These are phyloP conservation scores for Botia almorhae DNA, from an alignment of 2,797 vertebrate genomes.

Conservation along the genomic window DNA sequence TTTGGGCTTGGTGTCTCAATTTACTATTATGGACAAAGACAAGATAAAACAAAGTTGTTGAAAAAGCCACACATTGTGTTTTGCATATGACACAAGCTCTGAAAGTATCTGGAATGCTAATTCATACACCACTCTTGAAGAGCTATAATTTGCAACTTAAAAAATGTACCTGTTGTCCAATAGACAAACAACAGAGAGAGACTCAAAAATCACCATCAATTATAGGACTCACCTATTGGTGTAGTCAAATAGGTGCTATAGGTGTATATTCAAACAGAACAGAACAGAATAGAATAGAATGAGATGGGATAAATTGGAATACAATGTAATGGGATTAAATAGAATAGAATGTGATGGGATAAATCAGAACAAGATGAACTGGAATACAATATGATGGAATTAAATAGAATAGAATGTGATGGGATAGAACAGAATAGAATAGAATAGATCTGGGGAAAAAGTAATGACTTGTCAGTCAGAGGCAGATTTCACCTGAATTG, in stretches of 20 bases:
- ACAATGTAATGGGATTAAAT: background rate
- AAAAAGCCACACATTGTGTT: background rate
- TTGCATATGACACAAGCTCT: conserved; percentile 10
- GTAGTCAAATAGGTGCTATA: too few relatives aligned
- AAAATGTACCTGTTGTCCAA: conserved; percentile 20
- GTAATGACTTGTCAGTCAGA: background rate
- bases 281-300: background rate
- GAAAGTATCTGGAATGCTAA: background rate
- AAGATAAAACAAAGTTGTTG: conserved; percentile 29
- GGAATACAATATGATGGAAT: background rate
- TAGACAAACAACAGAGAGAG: background rate
- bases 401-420: background rate
- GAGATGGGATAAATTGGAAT: background rate
- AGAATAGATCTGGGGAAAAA: background rate
- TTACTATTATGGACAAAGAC: conserved; percentile 76
- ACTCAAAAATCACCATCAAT: background rate
- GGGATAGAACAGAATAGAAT: background rate
- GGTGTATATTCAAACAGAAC: background rate
- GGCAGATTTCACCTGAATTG: background rate
- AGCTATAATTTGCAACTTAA: conserved; percentile 31
- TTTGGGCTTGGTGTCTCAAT: conserved; percentile 91
- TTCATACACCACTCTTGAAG: conserved; percentile 14
- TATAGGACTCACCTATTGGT: background rate
- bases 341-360: background rate
- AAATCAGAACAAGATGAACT: background rate